These are phyloP conservation scores for Dendronephthya gigantea DNA, from an alignment of 64 coral and sea anemone species.

Conservation along the genomic window DNA sequence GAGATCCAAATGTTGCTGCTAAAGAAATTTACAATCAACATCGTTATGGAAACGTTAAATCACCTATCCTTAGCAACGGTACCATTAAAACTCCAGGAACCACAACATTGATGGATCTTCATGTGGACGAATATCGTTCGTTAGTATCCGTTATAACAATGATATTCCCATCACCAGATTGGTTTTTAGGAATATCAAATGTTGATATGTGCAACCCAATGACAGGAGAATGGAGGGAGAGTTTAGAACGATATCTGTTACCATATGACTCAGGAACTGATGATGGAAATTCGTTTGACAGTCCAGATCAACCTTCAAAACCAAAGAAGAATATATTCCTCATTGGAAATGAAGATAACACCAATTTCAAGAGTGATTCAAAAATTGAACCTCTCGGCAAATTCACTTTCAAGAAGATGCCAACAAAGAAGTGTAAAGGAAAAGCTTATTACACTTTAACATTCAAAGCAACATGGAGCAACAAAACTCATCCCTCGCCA, in stretches of 20 bases:
- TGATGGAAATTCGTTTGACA: not conserved
- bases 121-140: not conserved
- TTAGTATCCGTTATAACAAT: constrained; percentile 6
- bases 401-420: not conserved
- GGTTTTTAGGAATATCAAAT: constrained; percentile 39
- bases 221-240: constrained; percentile 25
- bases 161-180: constrained; percentile 38
- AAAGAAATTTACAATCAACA: too few relatives aligned
- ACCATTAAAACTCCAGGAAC: not conserved
- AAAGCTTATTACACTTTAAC: too few relatives aligned
- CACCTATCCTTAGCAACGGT: too few relatives aligned
- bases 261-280: constrained; percentile 35
- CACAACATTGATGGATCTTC: not conserved
- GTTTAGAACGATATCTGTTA: not conserved
- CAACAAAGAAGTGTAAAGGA: too few relatives aligned
- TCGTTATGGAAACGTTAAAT: too few relatives aligned
- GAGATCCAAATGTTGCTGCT: too few relatives aligned
- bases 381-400: not conserved
- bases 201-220: constrained; percentile 19
- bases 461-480: too few relatives aligned
- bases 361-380: not conserved
- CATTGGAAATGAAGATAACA: not conserved
- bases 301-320: not conserved
- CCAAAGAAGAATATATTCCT: not conserved
- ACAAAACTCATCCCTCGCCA: too few relatives aligned